A percentile compares a stretch with the other conserved stretches of the same genome.
These are phyloP conservation scores for Cydia pomonella DNA, from an alignment of 1,140 invertebrate genomes.

Conservation along the genomic window DNA sequence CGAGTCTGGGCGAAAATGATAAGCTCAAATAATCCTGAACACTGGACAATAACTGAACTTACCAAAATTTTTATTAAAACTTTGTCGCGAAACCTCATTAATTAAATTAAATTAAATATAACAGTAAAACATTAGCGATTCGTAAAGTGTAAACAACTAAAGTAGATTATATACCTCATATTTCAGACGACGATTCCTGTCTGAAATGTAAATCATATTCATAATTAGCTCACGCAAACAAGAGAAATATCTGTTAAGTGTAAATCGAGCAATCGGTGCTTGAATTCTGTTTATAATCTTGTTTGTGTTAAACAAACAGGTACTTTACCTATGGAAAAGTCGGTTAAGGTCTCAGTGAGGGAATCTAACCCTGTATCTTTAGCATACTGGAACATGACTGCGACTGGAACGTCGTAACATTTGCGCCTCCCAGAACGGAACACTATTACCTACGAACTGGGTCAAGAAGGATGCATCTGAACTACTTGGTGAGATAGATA, in stretches of 20 bases:
- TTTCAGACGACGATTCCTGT: background rate
- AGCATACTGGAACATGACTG: no score
- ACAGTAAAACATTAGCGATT: background rate
- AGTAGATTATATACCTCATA: background rate
- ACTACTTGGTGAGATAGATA: no score
- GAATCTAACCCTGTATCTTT: no score
- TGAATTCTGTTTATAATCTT: background rate
- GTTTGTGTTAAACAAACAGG: no score
- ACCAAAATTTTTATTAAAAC: slow-evolving; percentile 23
- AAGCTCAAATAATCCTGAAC: slow-evolving; percentile 28
- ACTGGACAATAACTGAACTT: slow-evolving; percentile 6
- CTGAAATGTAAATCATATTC: slow-evolving; percentile 2
- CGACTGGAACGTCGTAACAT: no score
- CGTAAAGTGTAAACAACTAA: background rate
- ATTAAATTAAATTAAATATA: slow-evolving; percentile 8
- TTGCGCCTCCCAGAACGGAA: no score
- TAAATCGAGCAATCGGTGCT: background rate
- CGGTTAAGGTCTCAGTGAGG: no score
- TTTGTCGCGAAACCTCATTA: background rate
- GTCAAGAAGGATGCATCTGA: no score
- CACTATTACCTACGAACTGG: no score
- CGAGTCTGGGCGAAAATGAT: slow-evolving; percentile 7
- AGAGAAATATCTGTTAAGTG: background rate
- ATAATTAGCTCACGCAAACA: background rate
- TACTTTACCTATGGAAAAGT: no score